Percentiles rank a stretch among this genome's conserved stretches.
These are phyloP conservation scores for Poecilia velifera DNA, from an alignment of 2,797 vertebrate genomes.

Conservation along the genomic window DNA sequence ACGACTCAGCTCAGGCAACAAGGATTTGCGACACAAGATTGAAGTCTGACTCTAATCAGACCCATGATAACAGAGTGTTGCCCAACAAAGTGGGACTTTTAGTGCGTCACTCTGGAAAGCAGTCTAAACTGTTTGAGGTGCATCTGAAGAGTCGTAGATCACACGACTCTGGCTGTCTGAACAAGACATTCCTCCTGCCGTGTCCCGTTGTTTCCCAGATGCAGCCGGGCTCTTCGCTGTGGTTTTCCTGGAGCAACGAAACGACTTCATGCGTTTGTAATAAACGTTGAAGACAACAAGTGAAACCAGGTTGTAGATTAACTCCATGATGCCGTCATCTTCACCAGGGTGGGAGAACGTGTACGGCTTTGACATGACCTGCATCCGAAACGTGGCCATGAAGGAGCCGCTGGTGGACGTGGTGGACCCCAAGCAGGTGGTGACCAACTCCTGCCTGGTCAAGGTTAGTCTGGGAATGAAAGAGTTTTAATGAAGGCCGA, in stretches of 20 bases:
- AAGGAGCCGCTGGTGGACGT: slow-evolving; percentile 97
- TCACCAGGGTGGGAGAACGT: slow-evolving; percentile 98
- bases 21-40: slow-evolving; percentile 16
- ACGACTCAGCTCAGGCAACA: slow-evolving; percentile 9
- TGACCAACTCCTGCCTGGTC: slow-evolving; percentile 95
- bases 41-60: slow-evolving; percentile 20
- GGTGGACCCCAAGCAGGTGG: slow-evolving; percentile 97
- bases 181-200: not conserved
- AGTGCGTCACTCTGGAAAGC: slow-evolving; percentile 26
- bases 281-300: not conserved
- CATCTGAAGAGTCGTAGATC: not conserved
- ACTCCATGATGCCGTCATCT: slow-evolving; percentile 41
- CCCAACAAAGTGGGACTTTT: slow-evolving; percentile 33
- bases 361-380: slow-evolving; percentile 99
- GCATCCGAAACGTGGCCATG: slow-evolving; percentile 97
- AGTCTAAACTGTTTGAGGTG: slow-evolving; percentile 17
- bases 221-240: slow-evolving; percentile 1
- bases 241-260: not conserved
- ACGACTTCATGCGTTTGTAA: not conserved
- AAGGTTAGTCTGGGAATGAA: slow-evolving; percentile 84
- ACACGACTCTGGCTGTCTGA: slow-evolving; percentile 5
- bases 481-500: slow-evolving; percentile 1
- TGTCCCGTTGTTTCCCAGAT: slow-evolving; percentile 12
- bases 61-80: slow-evolving; percentile 31
- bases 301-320: not conserved